Evolutionary conservation across 2,113 vertebrate species (phyloP).

Genomic region (Condylura cristata): DNA sequence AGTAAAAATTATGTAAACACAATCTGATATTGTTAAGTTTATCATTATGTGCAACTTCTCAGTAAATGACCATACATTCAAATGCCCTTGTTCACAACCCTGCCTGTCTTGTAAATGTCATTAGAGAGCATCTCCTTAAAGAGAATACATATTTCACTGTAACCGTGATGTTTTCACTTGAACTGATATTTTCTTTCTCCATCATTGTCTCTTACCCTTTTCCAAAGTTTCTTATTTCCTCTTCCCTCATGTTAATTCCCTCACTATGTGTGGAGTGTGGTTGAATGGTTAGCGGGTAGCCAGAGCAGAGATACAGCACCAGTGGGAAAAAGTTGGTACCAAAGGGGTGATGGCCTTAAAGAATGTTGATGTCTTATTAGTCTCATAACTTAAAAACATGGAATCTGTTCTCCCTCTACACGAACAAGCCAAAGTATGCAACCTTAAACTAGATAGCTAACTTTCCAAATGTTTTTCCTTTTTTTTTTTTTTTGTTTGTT

Average conservation of each 20-base stretch:
- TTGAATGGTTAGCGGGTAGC: background rate
- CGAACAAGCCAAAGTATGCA: background rate
- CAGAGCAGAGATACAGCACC: background rate
- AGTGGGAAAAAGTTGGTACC: background rate
- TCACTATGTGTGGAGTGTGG: background rate
- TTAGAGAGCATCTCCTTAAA: background rate
- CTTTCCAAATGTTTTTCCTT: too few relatives aligned
- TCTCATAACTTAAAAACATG: background rate
- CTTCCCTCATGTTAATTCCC: background rate
- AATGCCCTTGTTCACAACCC: background rate
- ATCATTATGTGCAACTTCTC: background rate
- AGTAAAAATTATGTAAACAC: background rate
- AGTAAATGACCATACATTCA: background rate
- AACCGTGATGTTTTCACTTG: background rate
- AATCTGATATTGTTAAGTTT: background rate
- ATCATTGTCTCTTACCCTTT: background rate
- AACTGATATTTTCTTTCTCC: background rate
- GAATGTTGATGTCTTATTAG: fast-evolving
- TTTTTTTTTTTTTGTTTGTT: background rate
- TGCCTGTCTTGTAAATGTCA: background rate
- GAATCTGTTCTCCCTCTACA: background rate
- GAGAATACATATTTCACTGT: background rate
- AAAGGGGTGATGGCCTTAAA: background rate
- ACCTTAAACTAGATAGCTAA: background rate
- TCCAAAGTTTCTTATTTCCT: background rate